phyloP scores from a whole-genome alignment of 1,140 invertebrate species.

The Campoletis sonorensis region DNA sequence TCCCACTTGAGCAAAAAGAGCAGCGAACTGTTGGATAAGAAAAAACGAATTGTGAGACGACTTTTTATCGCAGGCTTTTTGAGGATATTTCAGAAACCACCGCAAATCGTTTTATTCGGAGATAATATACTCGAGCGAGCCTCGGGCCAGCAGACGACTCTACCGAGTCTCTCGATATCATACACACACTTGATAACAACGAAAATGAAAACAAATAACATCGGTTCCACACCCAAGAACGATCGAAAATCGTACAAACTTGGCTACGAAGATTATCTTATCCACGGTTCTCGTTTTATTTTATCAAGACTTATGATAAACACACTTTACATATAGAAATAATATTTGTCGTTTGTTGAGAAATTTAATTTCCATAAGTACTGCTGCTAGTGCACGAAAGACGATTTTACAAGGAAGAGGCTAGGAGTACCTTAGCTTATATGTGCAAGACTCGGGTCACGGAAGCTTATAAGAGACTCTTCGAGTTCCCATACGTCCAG shows the following conservation, averaged over 20 bases:
- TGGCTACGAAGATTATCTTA: neutral
- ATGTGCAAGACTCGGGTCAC: neutral
- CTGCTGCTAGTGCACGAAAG: constrained; percentile 56
- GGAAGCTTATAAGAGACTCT: constrained; percentile 10
- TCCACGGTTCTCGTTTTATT: neutral
- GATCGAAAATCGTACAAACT: neutral
- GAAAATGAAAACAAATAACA: too few relatives aligned
- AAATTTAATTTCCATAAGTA: constrained; percentile 74
- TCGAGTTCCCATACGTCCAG: constrained; percentile 38
- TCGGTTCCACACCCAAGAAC: too few relatives aligned
- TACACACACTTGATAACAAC: too few relatives aligned
- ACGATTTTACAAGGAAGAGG: neutral
- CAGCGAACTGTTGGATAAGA: too few relatives aligned
- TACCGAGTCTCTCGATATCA: too few relatives aligned
- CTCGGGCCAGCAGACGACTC: too few relatives aligned
- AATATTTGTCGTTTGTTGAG: constrained; percentile 66
- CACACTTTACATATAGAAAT: neutral
- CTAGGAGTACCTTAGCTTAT: neutral
- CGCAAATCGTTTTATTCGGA: too few relatives aligned
- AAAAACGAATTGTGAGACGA: too few relatives aligned
- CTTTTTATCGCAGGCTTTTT: too few relatives aligned
- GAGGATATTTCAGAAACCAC: too few relatives aligned
- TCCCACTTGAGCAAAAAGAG: too few relatives aligned
- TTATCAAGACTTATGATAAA: neutral
- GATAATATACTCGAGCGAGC: too few relatives aligned